These are phyloP conservation scores for Resseliella maxima DNA, from an alignment of 2,888 invertebrate genomes.

Conservation along the genomic window DNA sequence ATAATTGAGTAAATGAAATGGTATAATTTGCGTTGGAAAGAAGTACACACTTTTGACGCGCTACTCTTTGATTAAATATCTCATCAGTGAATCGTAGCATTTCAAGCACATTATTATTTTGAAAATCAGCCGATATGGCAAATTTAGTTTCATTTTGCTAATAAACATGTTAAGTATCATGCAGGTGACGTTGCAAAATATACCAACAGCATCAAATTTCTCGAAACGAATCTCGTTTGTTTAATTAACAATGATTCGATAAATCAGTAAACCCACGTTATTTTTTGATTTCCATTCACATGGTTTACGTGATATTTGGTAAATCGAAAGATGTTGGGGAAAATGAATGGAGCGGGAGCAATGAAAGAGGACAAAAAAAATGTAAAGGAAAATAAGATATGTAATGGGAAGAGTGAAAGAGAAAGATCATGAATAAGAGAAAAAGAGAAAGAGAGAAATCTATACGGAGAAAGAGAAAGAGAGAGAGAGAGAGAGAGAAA, in stretches of 20 bases:
- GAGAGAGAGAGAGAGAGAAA: too few relatives aligned
- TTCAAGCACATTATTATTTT: not conserved
- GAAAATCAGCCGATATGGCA: not conserved
- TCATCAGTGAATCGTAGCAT: not conserved
- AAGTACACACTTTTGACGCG: not conserved
- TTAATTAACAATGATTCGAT: not conserved
- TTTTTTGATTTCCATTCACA: too few relatives aligned
- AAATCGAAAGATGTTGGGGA: too few relatives aligned
- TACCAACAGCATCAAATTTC: not conserved
- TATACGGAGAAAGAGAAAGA: too few relatives aligned
- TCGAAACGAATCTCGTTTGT: not conserved
- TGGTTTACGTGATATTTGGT: too few relatives aligned
- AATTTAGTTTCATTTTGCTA: not conserved
- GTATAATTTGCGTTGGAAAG: not conserved
- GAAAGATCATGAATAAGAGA: too few relatives aligned
- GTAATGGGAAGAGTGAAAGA: too few relatives aligned
- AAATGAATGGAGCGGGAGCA: too few relatives aligned
- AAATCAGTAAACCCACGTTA: not conserved
- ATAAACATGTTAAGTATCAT: not conserved
- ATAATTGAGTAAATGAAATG: not conserved
- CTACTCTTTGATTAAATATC: not conserved
- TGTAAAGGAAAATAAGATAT: too few relatives aligned
- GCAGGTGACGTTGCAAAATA: not conserved
- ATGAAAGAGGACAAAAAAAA: too few relatives aligned
- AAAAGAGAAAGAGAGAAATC: too few relatives aligned